A percentile compares a stretch with the other conserved stretches of the same genome.
Conservation (phyloP, 2,113 vertebrate genomes). For the Uropsilus gracilis region DNA sequence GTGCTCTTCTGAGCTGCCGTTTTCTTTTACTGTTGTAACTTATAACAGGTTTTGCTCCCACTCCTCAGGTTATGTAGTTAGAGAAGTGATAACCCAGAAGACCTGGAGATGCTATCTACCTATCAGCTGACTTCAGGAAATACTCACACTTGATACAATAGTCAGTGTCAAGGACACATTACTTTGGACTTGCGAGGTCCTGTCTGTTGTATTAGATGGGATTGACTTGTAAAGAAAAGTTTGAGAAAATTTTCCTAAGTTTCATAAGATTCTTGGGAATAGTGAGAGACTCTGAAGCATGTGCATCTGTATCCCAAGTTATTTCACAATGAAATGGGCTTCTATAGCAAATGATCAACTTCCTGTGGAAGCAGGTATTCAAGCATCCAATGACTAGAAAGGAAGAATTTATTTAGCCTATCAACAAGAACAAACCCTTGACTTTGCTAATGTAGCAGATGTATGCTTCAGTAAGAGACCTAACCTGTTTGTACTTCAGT, state of each 20-base stretch:
- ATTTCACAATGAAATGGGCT: not conserved
- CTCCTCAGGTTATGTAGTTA: not conserved
- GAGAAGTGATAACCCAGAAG: not conserved
- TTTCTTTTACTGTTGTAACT: not conserved
- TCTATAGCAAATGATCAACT: not conserved
- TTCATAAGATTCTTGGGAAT: not conserved
- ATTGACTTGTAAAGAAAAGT: not conserved
- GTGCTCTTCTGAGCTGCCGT: not conserved
- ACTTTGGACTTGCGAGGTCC: not conserved
- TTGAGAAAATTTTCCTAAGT: not conserved
- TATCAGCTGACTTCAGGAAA: not conserved
- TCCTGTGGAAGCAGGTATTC: not conserved
- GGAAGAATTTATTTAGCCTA: too few relatives aligned
- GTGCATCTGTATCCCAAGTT: not conserved
- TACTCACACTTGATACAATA: not conserved
- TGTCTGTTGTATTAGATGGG: too few relatives aligned
- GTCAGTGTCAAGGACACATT: not conserved
- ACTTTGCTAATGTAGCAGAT: not conserved
- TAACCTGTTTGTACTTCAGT: not conserved
- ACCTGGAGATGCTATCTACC: too few relatives aligned
- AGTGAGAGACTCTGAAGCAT: not conserved
- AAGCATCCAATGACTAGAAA: too few relatives aligned
- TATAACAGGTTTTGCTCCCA: accelerated
- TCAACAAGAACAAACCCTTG: too few relatives aligned
- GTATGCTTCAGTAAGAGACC: not conserved